Evolutionary conservation across 2,888 invertebrate genomes (phyloP).

Genomic region (Muschampia staudingeri): DNA sequence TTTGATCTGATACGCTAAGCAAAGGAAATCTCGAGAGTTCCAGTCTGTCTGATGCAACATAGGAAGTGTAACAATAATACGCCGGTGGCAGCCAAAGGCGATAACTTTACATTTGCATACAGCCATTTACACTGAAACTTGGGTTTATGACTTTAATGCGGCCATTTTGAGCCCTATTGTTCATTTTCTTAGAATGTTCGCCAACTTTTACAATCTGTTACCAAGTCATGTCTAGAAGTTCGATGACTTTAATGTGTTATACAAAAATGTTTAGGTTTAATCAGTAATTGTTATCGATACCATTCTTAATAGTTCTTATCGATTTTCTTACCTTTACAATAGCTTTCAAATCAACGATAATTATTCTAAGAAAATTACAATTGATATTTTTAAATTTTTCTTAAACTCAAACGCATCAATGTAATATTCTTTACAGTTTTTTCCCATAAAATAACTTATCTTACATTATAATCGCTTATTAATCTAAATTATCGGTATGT

Average conservation of each 20-base stretch:
- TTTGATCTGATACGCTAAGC: neutral
- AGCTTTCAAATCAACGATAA: neutral
- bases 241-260: neutral
- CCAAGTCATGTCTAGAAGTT: conserved; percentile 29
- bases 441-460: neutral
- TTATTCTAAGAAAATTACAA: neutral
- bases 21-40: conserved; percentile 64
- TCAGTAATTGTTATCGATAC: neutral
- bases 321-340: neutral
- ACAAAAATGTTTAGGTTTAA: neutral
- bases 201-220: conserved; percentile 30
- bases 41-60: conserved; percentile 74
- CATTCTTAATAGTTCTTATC: neutral
- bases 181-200: conserved; percentile 40
- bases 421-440: neutral
- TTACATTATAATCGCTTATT: conserved; percentile 20
- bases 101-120: conserved; percentile 32
- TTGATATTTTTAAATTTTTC: conserved; percentile 19
- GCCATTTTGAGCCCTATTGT: conserved; percentile 32
- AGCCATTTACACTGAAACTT: conserved; percentile 12
- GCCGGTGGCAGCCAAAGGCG: conserved; percentile 19
- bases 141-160: conserved; percentile 32
- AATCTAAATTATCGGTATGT: conserved; percentile 14
- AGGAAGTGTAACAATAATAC: conserved; percentile 54
- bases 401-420: conserved; percentile 2